Base-by-base conservation (phyloP, 2,113 vertebrate species). In the Mixornis gularis region DNA sequence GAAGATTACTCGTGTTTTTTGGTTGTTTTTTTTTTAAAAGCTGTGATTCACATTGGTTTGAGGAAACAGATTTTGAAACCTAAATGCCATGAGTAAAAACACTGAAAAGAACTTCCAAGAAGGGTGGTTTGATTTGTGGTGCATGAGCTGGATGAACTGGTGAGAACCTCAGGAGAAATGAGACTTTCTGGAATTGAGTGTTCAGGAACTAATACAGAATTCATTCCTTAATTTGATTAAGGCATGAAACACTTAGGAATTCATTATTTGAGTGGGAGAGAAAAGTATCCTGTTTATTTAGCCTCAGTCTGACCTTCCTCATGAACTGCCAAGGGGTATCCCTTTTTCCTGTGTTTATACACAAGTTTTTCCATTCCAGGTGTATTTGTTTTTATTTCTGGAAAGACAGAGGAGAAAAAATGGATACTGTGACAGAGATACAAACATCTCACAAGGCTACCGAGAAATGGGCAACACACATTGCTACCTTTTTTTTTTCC, bases 331-430 rank as follows among this genome's bases (percentile, higher is more conserved):
- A 92, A 92, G 52, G 88, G 82, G 68, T 93, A 91, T 93, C 82
- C 79, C 76, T 88, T 92, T 93, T 94, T 94, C 79, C 93, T 93
- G 76, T 92, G 60, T 90, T 85, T 94, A 88, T 71, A 74, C 18
- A 83, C 93, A 88, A 55, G 27, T 55, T 83, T 95, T 95, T 77
- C 87, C 64, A 49, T 70, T 63, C 76, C 76, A 94, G 93, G 85
- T 93, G 90, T 85, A 88, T 89, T 94, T 93, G 73, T 84, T 93
- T 96, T 92, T 56, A 68, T 80, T 94, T 78, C 77, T 91, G 71
- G 68, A 48, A 56, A 59, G 52, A 85, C 7, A 77, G 46, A 87
- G n/a, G 17, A 12, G 13, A 49, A 87, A 92, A 95, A 87, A 85
- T 34, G 3, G 86, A 40, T 48, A 26, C 17, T 43, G 44, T 60